These are phyloP conservation scores for Scophthalmus maximus DNA, from an alignment of 2,113 vertebrate species.

Conservation along the genomic window DNA sequence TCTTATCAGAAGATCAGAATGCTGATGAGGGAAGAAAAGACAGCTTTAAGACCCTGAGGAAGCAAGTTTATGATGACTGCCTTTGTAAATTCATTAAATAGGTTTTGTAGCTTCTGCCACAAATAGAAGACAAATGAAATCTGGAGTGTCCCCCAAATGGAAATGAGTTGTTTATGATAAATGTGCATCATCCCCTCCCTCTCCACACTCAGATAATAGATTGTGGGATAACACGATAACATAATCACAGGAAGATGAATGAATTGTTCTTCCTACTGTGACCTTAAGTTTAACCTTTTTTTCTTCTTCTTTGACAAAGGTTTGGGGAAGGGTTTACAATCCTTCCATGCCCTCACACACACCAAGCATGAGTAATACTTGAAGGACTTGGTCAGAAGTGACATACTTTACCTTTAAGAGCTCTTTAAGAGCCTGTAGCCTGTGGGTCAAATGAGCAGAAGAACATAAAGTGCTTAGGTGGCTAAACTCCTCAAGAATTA, in stretches of 20 bases:
- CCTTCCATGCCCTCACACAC: background rate
- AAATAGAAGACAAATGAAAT: slow-evolving; percentile 23
- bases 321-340: background rate
- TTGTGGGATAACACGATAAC: background rate
- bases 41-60: background rate
- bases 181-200: slow-evolving; percentile 8
- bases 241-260: slow-evolving; percentile 31
- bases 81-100: slow-evolving; percentile 11
- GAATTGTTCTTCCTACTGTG: slow-evolving; percentile 7
- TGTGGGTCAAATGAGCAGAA: slow-evolving; percentile 33
- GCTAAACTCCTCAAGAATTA: slow-evolving; percentile 39
- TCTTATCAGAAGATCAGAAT: too few relatives aligned
- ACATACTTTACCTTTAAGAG: slow-evolving; percentile 44
- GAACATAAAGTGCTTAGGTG: slow-evolving; percentile 38
- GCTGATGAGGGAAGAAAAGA: too few relatives aligned
- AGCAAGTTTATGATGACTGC: background rate
- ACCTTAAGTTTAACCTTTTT: slow-evolving; percentile 29
- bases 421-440: slow-evolving; percentile 28
- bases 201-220: slow-evolving; percentile 31
- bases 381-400: slow-evolving; percentile 45
- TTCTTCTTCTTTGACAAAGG: slow-evolving; percentile 11
- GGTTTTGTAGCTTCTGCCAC: background rate
- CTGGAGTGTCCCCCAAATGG: slow-evolving; percentile 29
- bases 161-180: slow-evolving; percentile 35
- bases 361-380: slow-evolving; percentile 26